These are phyloP conservation scores for Artemia sp. DNA, from an alignment of 2,888 invertebrate species.

Conservation along the genomic window DNA sequence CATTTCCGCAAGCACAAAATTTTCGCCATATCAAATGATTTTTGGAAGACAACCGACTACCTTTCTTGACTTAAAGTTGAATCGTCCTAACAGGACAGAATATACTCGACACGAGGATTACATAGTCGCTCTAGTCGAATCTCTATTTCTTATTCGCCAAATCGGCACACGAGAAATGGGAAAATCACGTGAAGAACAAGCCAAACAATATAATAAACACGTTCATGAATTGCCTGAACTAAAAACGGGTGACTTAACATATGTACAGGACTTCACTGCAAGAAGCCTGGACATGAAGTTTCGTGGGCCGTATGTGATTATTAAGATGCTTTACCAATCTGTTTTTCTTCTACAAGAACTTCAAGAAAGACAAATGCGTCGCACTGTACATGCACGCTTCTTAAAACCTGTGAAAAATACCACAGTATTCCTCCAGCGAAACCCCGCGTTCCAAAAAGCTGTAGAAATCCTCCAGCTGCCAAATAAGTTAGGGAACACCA, in stretches of 20 bases:
- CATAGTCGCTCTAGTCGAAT: not conserved
- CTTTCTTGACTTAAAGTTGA: not conserved
- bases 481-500: too few relatives aligned
- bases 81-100: not conserved
- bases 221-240: not conserved
- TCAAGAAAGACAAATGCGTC: too few relatives aligned
- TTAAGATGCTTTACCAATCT: too few relatives aligned
- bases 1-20: not conserved
- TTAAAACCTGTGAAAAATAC: too few relatives aligned
- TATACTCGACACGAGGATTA: not conserved
- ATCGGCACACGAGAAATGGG: not conserved
- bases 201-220: too few relatives aligned
- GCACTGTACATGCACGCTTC: too few relatives aligned
- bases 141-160: not conserved
- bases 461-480: too few relatives aligned
- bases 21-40: not conserved
- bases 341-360: too few relatives aligned
- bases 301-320: not conserved
- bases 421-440: too few relatives aligned
- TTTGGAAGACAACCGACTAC: not conserved
- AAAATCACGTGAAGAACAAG: not conserved
- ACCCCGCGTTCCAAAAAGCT: too few relatives aligned
- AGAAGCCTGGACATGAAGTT: constrained; percentile 8
- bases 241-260: not conserved
- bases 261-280: not conserved